phyloP scores from a whole-genome alignment of 2,113 vertebrate species.

The Cygnus atratus region DNA sequence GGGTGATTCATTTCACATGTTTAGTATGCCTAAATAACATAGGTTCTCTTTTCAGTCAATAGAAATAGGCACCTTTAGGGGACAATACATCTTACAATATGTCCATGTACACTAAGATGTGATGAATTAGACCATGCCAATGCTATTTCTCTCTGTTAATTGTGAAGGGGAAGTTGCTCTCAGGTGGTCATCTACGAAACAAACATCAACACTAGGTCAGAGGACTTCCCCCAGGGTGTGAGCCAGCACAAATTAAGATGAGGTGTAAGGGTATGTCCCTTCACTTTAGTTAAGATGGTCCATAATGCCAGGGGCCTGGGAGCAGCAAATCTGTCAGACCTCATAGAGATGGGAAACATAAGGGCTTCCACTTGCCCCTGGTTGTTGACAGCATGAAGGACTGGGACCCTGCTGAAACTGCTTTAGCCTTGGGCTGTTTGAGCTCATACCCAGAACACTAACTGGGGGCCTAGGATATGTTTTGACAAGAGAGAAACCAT shows the following conservation, averaged over 20 bases:
- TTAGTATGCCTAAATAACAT: not conserved
- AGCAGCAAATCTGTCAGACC: not conserved
- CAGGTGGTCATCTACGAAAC: not conserved
- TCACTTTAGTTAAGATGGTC: rapidly evolving
- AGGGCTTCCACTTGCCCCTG: not conserved
- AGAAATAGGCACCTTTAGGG: not conserved
- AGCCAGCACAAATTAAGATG: not conserved
- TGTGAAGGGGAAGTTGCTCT: not conserved
- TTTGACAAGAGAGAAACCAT: not conserved
- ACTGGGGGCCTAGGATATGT: not conserved
- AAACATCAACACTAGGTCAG: not conserved
- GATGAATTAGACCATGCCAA: not conserved
- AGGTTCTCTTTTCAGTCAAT: not conserved
- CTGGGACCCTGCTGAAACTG: not conserved
- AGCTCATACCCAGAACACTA: not conserved
- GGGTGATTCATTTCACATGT: not conserved
- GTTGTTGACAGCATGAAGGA: not conserved
- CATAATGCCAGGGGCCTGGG: not conserved
- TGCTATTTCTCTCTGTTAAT: not conserved
- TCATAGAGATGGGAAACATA: not conserved
- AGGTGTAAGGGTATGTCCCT: not conserved
- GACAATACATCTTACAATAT: not conserved
- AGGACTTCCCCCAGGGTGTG: not conserved
- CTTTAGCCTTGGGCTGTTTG: not conserved
- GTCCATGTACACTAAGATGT: not conserved